Base-by-base conservation (phyloP, 1,140 invertebrate species). In the Penaeus indicus region DNA sequence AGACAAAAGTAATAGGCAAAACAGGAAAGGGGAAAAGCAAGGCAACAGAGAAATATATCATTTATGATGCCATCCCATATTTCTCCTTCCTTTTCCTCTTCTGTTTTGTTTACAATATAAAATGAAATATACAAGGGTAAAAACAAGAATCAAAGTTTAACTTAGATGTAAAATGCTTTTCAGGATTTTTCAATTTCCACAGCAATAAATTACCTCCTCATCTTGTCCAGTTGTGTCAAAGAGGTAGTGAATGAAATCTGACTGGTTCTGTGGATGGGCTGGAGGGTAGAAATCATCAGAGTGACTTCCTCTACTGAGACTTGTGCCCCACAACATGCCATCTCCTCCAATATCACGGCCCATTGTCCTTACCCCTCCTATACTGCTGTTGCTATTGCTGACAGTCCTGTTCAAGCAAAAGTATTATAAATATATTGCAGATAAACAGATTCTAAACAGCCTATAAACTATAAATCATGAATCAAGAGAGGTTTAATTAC, bases 261-360 rank as follows among this genome's bases (percentile, higher is more conserved):
- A 25, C 81, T 88, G 86, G 62, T 63, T 88, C 60, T 84, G 86
- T 25, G 72, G 86, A 64, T 77, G 86, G 38, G 75, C 81, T 38
- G 86, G 72, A 78, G 86, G 82, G 63, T 84, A 88, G 42, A 88
- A 88, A 32, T 88, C 86, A 84, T 88, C 86, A n/a, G 86, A 77
- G 72, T 88, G 86, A 47, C 63, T 88, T 61, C 80, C 72, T 47
- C 86, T 69, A 5, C 60, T 72, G 72, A 83, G 21, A n/a, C 85
- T 64, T 16, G 64, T 60, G 22, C 86, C 69, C 81, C 80, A 83
- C 38, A 84, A 47, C 25, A 79, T 78, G 38, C 82, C 72, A 32
- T 88, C 86, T 84, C 81, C 54, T 21, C 86, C 72, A 5, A 75
- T 42, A n/a, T 88, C 86, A 77, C 86, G 54, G 16, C 86, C 86